These are phyloP conservation scores for Leptopilina myrica DNA, from an alignment of 2,888 invertebrate genomes.

Conservation along the genomic window DNA sequence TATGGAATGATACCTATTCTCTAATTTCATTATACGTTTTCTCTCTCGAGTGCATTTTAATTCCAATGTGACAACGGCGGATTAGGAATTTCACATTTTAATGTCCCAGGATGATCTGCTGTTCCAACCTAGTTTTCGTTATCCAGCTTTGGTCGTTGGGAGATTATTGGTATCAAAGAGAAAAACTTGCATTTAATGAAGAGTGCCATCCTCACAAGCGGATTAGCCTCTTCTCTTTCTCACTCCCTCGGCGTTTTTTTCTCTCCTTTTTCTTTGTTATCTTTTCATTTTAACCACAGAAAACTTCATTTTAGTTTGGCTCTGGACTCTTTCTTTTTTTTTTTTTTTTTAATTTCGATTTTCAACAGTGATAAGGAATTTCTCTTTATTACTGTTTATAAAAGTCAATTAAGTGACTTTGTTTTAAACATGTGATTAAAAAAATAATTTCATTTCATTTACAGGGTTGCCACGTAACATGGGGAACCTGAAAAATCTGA, in stretches of 20 bases:
- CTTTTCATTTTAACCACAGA: slow-evolving; percentile 20
- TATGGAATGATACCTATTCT: slow-evolving; percentile 8
- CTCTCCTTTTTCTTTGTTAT: slow-evolving; percentile 1
- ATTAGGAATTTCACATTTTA: slow-evolving; percentile 35
- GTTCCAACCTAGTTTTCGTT: slow-evolving; percentile 26
- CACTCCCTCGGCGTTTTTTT: background rate
- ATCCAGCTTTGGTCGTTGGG: slow-evolving; percentile 19
- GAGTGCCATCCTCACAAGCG: slow-evolving; percentile 20
- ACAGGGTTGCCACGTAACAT: too few species aligned
- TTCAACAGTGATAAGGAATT: background rate
- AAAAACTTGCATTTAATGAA: slow-evolving; percentile 32
- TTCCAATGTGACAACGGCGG: slow-evolving; percentile 13
- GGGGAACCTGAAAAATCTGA: too few species aligned
- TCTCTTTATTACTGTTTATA: background rate
- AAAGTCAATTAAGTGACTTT: too few species aligned
- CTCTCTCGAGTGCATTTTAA: slow-evolving; percentile 9
- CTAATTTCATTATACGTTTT: slow-evolving; percentile 15
- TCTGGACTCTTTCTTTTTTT: background rate
- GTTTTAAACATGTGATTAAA: background rate
- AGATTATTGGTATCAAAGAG: slow-evolving; percentile 31
- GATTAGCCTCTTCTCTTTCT: slow-evolving; percentile 11
- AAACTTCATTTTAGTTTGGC: background rate
- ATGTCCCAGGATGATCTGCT: slow-evolving; percentile 21
- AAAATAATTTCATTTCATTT: background rate
- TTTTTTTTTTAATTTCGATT: slow-evolving; percentile 3